Percentiles rank a stretch among this genome's conserved stretches.
phyloP scores from a whole-genome alignment of 1,140 invertebrate species.

The Bradynema listronoti region DNA sequence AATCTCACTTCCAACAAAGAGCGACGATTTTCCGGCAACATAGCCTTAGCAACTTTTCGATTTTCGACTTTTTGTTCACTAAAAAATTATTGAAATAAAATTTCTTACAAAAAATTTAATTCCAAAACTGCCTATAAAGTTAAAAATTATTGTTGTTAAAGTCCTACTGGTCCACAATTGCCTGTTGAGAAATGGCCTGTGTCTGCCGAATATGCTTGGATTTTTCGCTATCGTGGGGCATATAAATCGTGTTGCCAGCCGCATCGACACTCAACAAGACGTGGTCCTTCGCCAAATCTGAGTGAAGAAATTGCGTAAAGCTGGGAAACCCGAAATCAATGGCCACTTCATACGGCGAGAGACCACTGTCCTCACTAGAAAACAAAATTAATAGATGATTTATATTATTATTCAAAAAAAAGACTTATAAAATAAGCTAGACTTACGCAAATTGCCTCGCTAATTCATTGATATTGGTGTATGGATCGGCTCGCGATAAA shows the following conservation, averaged over 20 bases:
- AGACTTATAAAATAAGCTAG: background rate
- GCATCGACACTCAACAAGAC: background rate
- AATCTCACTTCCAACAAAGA: no score
- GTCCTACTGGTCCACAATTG: background rate
- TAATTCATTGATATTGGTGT: conserved; percentile 3
- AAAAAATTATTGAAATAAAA: no score
- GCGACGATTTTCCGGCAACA: no score
- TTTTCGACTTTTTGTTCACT: no score
- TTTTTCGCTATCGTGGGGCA: background rate
- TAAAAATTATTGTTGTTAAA: no score
- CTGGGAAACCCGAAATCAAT: conserved; percentile 1
- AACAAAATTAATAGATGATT: background rate
- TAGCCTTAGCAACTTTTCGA: no score
- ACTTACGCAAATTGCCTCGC: conserved; percentile 2
- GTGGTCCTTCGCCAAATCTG: background rate
- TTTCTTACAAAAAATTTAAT: no score
- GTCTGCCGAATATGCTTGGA: background rate
- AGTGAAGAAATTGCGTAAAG: background rate
- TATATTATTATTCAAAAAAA: no score
- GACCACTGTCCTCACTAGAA: conserved; percentile 1
- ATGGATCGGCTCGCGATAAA: background rate
- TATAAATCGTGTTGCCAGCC: background rate
- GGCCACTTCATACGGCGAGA: background rate
- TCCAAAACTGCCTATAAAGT: no score
- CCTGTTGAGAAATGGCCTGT: background rate